Evolutionary conservation across 2,888 invertebrate species (phyloP), one percentile per base, ranked within the genome.

Genomic region (Drosophila borborema): DNA sequence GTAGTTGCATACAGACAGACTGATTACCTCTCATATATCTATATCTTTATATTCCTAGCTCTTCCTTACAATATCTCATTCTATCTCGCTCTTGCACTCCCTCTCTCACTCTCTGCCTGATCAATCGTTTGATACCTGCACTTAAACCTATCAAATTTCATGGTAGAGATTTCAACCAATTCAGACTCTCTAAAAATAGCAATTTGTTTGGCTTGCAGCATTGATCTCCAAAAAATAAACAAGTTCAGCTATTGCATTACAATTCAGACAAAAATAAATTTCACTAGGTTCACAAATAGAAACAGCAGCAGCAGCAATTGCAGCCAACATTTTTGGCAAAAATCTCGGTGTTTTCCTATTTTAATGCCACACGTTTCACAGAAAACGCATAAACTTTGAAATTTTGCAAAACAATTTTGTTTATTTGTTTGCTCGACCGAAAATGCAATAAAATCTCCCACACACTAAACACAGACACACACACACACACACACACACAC

Each of bases 361-460:
- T 74, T 76, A 75, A 68, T 78, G 71, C 80, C 71, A 20, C 80
- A 80, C 76, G 80, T 80, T 80, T 76, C 77, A 54, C 62, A 54
- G 64, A 80, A 81, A 83, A 68, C 65, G 40, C 72, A 78, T 81
- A 67, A 82, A 81, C 46, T 74, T 59, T 46, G 36, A 56, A 77
- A 64, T 48, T 74, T 67, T 6, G 64, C 66, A 67, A 77, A 67
- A 80, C 76, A 75, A 64, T 64, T 56, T 70, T 72, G 65, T 82
- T 82, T 83, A 60, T 77, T 77, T 86, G 72, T 82, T 81, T 81
- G 60, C 43, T 58, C 46, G 23, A 72, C 72, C 72, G 58, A 63
- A 74, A 84, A 69, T 81, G 82, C 76, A 81, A 81, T 78, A 81
- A 81, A 84, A 73, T 51, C 51, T 51, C 56, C 58, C 66, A 66